Evolutionary conservation across 1,140 invertebrate genomes (phyloP).

Genomic region (Drosophila nigrodunni): DNA sequence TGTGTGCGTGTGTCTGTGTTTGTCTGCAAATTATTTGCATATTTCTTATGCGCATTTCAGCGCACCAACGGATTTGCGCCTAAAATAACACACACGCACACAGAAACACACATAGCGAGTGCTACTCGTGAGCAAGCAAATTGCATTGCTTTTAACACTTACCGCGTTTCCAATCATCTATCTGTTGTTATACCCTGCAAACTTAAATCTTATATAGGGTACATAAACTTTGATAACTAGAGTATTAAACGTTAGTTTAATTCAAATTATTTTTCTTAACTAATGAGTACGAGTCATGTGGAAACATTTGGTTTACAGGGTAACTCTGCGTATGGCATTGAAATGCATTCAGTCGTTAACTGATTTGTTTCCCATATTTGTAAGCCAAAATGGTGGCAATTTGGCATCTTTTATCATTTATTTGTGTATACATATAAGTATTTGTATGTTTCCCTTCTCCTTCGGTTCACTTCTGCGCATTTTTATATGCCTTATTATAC

Average conservation of each 20-base stretch:
- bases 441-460: not conserved
- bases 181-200: conserved; percentile 24
- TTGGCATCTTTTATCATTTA: conserved; percentile 68
- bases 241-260: too few relatives aligned
- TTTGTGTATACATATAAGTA: conserved; percentile 36
- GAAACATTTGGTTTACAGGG: not conserved
- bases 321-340: not conserved
- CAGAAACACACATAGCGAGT: not conserved
- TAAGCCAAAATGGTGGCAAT: conserved; percentile 45
- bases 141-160: conserved; percentile 14
- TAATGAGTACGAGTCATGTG: too few relatives aligned
- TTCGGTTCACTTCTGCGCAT: conserved; percentile 7
- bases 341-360: not conserved
- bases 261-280: too few relatives aligned
- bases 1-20: not conserved
- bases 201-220: not conserved
- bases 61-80: conserved; percentile 44
- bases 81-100: conserved; percentile 45
- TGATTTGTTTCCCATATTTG: conserved; percentile 17
- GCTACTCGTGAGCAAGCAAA: conserved; percentile 9
- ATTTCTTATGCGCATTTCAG: conserved; percentile 65
- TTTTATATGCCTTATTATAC: conserved; percentile 26
- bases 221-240: not conserved
- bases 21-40: conserved; percentile 59
- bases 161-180: conserved; percentile 30